Percentiles rank a stretch among this genome's conserved stretches.
Conservation (phyloP, 35 echinoderm and acorn worm species). For the Holothuria glaberrima region DNA sequence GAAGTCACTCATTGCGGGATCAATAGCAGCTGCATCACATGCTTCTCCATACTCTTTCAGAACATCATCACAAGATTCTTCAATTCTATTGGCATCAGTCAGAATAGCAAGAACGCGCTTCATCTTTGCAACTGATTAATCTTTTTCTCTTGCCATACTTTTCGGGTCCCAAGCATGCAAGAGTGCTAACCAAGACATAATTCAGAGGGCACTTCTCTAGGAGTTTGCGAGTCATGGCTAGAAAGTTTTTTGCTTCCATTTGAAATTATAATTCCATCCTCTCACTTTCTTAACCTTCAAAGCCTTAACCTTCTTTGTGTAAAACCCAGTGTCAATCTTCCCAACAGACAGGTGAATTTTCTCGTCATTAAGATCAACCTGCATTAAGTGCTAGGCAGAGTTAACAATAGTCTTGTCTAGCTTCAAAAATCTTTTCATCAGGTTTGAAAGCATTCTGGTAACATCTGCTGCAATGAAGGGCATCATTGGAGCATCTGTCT, state of each 20-base stretch:
- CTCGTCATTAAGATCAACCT: slow-evolving; percentile 56
- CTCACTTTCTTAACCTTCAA: slow-evolving; percentile 55
- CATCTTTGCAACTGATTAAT: slow-evolving; percentile 38
- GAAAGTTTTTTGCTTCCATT: slow-evolving; percentile 48
- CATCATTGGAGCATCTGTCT: slow-evolving; percentile 75
- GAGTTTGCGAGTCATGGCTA: slow-evolving; percentile 59
- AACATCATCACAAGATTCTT: too few species aligned
- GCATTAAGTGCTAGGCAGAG: slow-evolving; percentile 61
- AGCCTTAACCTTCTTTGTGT: slow-evolving; percentile 43
- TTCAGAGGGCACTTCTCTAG: slow-evolving; percentile 62
- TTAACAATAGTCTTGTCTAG: slow-evolving; percentile 46
- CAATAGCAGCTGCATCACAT: too few species aligned
- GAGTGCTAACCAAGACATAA: slow-evolving; percentile 39
- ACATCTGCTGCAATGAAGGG: slow-evolving; percentile 63
- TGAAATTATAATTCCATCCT: slow-evolving; percentile 38
- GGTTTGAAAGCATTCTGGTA: slow-evolving; percentile 22
- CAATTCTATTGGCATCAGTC: too few species aligned
- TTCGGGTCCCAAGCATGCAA: slow-evolving; percentile 50
- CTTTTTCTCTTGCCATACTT: slow-evolving; percentile 47
- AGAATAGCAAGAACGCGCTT: slow-evolving; percentile 47
- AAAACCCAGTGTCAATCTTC: slow-evolving; percentile 66
- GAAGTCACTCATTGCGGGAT: too few species aligned
- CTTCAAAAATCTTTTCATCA: slow-evolving; percentile 77
- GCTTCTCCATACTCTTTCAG: too few species aligned
- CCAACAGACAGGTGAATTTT: slow-evolving; percentile 31